Percentiles rank a stretch among this genome's conserved stretches.
phyloP scores from a whole-genome alignment of 2,888 invertebrate species.

The Lathronympha strigana region DNA sequence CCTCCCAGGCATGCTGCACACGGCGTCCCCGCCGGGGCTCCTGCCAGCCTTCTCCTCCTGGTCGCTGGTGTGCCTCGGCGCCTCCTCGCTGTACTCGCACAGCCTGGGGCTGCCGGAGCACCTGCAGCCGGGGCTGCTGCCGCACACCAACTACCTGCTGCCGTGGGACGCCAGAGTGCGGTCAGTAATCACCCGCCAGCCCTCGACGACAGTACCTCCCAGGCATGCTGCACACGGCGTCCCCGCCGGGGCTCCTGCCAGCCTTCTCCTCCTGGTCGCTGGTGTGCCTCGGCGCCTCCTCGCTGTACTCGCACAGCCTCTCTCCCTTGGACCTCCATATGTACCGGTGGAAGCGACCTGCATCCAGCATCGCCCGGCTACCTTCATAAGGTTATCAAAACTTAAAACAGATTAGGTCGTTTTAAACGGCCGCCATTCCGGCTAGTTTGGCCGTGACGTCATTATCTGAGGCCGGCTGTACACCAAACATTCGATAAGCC shows the following conservation, averaged over 20 bases:
- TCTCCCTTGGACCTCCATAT: too few species aligned
- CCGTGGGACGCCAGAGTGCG: conserved; percentile 92
- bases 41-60: conserved; percentile 95
- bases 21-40: conserved; percentile 88
- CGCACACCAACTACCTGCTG: conserved; percentile 94
- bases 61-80: conserved; percentile 95
- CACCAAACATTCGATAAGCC: too few species aligned
- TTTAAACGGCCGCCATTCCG: too few species aligned
- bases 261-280: conserved; percentile 95
- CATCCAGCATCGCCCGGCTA: too few species aligned
- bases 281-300: conserved; percentile 92
- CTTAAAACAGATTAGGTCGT: too few species aligned
- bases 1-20: conserved; percentile 95
- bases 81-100: conserved; percentile 95
- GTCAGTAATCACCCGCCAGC: conserved; percentile 82
- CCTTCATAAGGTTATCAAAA: too few species aligned
- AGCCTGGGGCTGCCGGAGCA: conserved; percentile 92
- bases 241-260: conserved; percentile 87
- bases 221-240: conserved; percentile 87
- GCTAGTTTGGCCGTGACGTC: too few species aligned
- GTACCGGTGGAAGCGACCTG: too few species aligned
- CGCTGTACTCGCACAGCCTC: conserved; percentile 94
- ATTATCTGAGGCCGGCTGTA: too few species aligned
- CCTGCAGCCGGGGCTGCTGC: conserved; percentile 94
- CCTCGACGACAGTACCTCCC: conserved; percentile 96